Percentiles rank a stretch among this genome's conserved stretches.
phyloP scores from a whole-genome alignment of 2,888 invertebrate species.

The Sicus ferrugineus region DNA sequence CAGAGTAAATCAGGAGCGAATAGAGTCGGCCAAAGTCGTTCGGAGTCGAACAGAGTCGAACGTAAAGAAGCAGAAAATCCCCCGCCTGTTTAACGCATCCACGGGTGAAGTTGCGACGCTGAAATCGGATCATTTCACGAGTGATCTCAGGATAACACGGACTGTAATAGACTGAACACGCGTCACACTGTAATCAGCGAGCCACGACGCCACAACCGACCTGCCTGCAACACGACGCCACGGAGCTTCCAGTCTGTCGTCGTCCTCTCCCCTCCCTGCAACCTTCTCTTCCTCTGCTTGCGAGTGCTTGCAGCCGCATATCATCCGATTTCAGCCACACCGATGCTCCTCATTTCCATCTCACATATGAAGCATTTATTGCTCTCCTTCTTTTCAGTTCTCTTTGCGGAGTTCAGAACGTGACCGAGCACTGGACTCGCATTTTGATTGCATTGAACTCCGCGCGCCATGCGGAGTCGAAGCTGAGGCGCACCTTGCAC shows the following conservation, averaged over 20 bases:
- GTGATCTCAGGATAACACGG: constrained; percentile 10
- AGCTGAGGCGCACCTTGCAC: background rate
- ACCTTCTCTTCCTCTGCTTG: background rate
- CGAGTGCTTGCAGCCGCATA: background rate
- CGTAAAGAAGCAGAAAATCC: too few species aligned
- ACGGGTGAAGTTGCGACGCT: background rate
- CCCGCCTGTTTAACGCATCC: background rate
- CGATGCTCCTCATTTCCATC: constrained; percentile 47
- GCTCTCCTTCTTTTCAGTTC: background rate
- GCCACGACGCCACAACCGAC: background rate
- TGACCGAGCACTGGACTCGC: constrained; percentile 39
- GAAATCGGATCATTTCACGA: constrained; percentile 23
- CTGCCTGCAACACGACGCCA: background rate
- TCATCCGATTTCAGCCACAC: constrained; percentile 6
- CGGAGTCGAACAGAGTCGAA: too few species aligned
- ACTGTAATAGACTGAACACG: constrained; percentile 16
- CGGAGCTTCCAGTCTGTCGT: background rate
- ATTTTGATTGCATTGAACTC: constrained; percentile 32
- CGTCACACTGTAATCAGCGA: constrained; percentile 12
- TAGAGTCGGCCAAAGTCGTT: too few species aligned
- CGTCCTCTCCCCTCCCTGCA: background rate
- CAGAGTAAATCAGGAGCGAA: too few species aligned
- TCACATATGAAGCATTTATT: constrained; percentile 50
- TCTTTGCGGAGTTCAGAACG: constrained; percentile 39
- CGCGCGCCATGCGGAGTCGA: background rate